These are phyloP conservation scores for Rhingia campestris DNA, from an alignment of 2,888 invertebrate genomes.

Conservation along the genomic window DNA sequence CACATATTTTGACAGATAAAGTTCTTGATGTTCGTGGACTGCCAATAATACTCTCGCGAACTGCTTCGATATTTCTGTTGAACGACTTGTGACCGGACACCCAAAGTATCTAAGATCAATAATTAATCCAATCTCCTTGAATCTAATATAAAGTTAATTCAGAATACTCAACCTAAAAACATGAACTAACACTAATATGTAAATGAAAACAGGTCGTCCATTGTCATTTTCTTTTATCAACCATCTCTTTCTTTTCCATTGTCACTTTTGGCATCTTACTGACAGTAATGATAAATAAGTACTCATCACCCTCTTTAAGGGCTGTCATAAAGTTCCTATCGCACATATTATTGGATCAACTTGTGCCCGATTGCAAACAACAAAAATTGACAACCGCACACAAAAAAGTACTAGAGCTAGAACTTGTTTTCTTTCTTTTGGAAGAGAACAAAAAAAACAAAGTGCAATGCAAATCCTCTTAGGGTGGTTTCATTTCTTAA, in stretches of 20 bases:
- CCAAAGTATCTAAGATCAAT: too few relatives aligned
- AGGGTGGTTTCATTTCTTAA: constrained; percentile 59
- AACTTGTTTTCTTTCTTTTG: background rate
- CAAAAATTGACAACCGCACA: constrained; percentile 1
- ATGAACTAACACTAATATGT: too few relatives aligned
- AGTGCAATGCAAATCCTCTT: constrained; percentile 64
- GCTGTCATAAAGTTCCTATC: constrained; percentile 47
- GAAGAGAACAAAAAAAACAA: constrained; percentile 3
- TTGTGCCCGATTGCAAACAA: constrained; percentile 25
- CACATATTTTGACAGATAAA: too few relatives aligned
- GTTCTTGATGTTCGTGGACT: too few relatives aligned
- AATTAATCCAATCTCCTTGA: too few relatives aligned
- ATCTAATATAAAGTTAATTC: too few relatives aligned
- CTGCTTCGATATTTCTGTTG: too few relatives aligned
- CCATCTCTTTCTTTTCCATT: constrained; percentile 4
- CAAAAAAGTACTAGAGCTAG: background rate
- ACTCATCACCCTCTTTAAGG: constrained; percentile 44
- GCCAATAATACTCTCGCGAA: too few relatives aligned
- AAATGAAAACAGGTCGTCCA: background rate
- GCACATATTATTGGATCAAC: constrained; percentile 70
- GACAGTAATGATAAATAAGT: constrained; percentile 64
- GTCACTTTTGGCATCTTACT: constrained; percentile 52
- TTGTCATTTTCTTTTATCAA: background rate
- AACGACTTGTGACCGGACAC: too few relatives aligned
- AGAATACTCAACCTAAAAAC: too few relatives aligned